Evolutionary conservation across 2,888 invertebrate genomes (phyloP).

Genomic region (Leistus spinibarbis): DNA sequence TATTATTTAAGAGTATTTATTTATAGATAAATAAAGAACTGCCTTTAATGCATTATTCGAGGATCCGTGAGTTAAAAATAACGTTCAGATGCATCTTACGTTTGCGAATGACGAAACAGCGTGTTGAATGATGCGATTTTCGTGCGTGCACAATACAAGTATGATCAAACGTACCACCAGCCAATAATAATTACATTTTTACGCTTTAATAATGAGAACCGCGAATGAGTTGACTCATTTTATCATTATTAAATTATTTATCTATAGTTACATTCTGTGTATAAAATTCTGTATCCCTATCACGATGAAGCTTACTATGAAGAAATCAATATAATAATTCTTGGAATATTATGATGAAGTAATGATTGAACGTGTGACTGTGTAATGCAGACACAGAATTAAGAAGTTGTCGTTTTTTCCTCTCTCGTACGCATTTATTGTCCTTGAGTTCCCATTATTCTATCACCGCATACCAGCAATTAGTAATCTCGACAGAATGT

Average conservation of each 20-base stretch:
- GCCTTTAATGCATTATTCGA: too few relatives aligned
- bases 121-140: neutral
- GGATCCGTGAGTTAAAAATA: too few relatives aligned
- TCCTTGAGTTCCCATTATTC: neutral
- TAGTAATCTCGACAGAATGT: constrained; percentile 25
- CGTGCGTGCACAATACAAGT: neutral
- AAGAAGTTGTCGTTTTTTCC: neutral
- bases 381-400: neutral
- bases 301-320: neutral
- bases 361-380: neutral
- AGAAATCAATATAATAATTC: neutral
- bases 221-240: neutral
- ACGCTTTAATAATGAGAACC: neutral
- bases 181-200: neutral
- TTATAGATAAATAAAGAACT: too few relatives aligned
- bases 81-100: neutral
- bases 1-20: too few relatives aligned
- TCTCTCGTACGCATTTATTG: neutral
- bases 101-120: neutral
- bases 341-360: neutral
- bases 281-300: neutral
- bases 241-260: neutral
- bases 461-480: constrained; percentile 20
- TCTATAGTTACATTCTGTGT: neutral
- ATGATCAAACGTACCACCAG: neutral